These are phyloP conservation scores for Balaenoptera acutorostrata DNA, from an alignment of 2,113 vertebrate genomes.

Conservation along the genomic window DNA sequence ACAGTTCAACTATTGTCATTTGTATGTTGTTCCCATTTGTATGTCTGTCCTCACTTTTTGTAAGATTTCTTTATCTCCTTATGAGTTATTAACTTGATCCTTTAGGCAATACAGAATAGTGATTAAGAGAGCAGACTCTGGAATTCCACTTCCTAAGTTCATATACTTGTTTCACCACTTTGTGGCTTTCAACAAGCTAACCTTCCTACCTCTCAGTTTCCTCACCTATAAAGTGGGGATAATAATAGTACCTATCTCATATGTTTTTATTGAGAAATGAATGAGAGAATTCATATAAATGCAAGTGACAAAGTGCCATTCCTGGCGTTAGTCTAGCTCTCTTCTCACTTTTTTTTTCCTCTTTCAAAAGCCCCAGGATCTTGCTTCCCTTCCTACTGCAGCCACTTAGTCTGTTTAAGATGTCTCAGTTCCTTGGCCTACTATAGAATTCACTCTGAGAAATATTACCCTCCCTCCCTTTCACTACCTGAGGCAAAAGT, in stretches of 20 bases:
- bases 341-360: neutral
- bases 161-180: neutral
- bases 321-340: neutral
- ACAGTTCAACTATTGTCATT: neutral
- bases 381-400: neutral
- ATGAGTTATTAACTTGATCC: neutral
- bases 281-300: neutral
- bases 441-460: neutral
- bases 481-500: neutral
- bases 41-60: neutral
- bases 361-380: neutral
- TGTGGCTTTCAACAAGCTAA: neutral
- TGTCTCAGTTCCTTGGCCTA: neutral
- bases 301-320: neutral
- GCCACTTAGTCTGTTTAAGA: neutral
- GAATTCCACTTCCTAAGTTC: neutral
- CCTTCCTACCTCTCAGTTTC: neutral
- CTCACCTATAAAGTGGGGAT: neutral
- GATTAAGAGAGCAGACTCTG: neutral
- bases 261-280: slow-evolving; percentile 13
- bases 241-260: neutral
- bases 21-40: neutral
- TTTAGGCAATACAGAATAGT: neutral
- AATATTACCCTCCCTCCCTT: neutral
- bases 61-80: neutral